Percentiles rank a stretch among this genome's conserved stretches.
Evolutionary conservation across 2,113 vertebrate genomes (phyloP).

Genomic region (Serilophus lunatus): DNA sequence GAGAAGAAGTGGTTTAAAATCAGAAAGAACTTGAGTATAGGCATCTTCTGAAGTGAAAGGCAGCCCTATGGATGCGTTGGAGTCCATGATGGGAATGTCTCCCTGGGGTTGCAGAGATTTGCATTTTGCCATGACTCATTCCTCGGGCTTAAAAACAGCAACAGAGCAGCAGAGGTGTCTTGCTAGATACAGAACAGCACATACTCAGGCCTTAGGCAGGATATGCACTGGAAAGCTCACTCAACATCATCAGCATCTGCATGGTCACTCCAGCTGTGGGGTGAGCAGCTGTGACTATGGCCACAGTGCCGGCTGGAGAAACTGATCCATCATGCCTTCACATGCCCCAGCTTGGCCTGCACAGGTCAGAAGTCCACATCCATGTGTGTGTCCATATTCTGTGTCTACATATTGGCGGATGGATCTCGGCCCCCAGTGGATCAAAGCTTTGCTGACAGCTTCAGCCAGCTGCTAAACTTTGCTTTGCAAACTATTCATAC

Average conservation of each 20-base stretch:
- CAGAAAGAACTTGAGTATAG: not conserved
- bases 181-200: not conserved
- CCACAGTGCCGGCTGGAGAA: not conserved
- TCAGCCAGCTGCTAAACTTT: not conserved
- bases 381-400: not conserved
- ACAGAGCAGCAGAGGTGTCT: not conserved
- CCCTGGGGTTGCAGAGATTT: not conserved
- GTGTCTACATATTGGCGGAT: not conserved
- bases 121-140: not conserved
- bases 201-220: not conserved
- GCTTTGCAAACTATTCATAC: not conserved
- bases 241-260: not conserved
- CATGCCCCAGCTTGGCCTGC: not conserved
- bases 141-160: not conserved
- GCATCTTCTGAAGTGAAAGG: not conserved
- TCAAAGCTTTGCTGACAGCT: not conserved
- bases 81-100: not conserved
- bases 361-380: not conserved
- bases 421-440: not conserved
- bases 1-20: not conserved
- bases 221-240: not conserved
- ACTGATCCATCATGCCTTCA: fast-evolving
- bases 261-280: not conserved
- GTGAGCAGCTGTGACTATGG: not conserved
- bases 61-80: not conserved